Evolutionary conservation across 2,888 invertebrate species (phyloP).

Genomic region (Congeria kusceri): DNA sequence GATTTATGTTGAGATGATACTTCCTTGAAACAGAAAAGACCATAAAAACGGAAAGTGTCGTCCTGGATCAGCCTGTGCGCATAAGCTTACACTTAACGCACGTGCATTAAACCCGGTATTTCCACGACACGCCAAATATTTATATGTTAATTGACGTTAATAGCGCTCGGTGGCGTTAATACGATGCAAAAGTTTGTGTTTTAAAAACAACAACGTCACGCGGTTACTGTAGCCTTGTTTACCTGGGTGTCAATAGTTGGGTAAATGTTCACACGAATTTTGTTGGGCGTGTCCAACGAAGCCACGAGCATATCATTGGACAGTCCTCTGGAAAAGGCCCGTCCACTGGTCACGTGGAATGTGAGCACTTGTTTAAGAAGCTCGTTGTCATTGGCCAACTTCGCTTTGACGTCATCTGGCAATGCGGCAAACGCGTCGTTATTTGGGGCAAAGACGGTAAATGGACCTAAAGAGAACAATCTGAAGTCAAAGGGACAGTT

Average conservation of each 20-base stretch:
- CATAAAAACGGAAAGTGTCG: too few relatives aligned
- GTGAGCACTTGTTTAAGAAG: constrained; percentile 59
- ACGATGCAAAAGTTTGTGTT: too few relatives aligned
- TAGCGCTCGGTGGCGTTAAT: too few relatives aligned
- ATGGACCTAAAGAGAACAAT: constrained; percentile 49
- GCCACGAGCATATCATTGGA: constrained; percentile 51
- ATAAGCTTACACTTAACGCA: too few relatives aligned
- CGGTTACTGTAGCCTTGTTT: not conserved
- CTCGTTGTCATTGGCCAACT: constrained; percentile 52
- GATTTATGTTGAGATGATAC: too few relatives aligned
- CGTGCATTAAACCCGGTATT: too few relatives aligned
- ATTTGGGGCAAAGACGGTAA: constrained; percentile 69
- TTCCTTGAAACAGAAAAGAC: too few relatives aligned
- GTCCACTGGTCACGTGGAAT: constrained; percentile 60
- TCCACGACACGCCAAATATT: too few relatives aligned
- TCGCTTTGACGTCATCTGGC: constrained; percentile 46
- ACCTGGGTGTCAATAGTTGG: not conserved
- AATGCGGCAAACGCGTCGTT: constrained; percentile 66
- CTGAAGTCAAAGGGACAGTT: not conserved
- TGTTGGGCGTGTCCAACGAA: constrained; percentile 35
- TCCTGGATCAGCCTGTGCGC: too few relatives aligned
- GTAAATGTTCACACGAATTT: constrained; percentile 64
- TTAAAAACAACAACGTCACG: too few relatives aligned
- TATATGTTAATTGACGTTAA: too few relatives aligned
- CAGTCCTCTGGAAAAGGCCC: constrained; percentile 38